These are phyloP conservation scores for Corythornis vintsioides DNA, from an alignment of 2,113 vertebrate species.

Conservation along the genomic window DNA sequence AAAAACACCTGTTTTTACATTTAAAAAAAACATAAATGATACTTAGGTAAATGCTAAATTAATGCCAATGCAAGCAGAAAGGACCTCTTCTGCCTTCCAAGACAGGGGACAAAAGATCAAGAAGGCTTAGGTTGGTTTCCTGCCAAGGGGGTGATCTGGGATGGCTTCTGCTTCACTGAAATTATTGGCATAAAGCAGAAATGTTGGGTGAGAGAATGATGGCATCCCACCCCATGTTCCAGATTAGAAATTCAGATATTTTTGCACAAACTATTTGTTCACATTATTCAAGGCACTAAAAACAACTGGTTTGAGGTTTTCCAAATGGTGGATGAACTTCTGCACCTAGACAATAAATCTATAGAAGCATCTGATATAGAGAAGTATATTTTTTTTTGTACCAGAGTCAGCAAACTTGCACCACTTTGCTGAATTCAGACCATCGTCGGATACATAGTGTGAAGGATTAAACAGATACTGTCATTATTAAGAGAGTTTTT, in stretches of 20 bases:
- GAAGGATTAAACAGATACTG: slow-evolving; percentile 27
- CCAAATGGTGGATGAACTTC: neutral
- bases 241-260: neutral
- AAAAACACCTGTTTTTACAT: neutral
- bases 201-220: neutral
- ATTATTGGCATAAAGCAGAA: neutral
- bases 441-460: neutral
- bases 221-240: neutral
- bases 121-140: neutral
- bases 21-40: neutral
- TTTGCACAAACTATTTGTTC: neutral
- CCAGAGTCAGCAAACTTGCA: neutral
- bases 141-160: neutral
- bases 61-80: neutral
- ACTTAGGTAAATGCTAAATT: neutral
- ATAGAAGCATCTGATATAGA: neutral
- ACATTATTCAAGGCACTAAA: neutral
- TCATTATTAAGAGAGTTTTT: slow-evolving; percentile 28
- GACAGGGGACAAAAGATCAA: neutral
- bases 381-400: neutral
- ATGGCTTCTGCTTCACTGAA: neutral
- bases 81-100: neutral
- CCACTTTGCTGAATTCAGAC: neutral
- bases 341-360: neutral
- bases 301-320: neutral